These are phyloP conservation scores for Phasia obesa DNA, from an alignment of 2,888 invertebrate genomes.

Conservation along the genomic window DNA sequence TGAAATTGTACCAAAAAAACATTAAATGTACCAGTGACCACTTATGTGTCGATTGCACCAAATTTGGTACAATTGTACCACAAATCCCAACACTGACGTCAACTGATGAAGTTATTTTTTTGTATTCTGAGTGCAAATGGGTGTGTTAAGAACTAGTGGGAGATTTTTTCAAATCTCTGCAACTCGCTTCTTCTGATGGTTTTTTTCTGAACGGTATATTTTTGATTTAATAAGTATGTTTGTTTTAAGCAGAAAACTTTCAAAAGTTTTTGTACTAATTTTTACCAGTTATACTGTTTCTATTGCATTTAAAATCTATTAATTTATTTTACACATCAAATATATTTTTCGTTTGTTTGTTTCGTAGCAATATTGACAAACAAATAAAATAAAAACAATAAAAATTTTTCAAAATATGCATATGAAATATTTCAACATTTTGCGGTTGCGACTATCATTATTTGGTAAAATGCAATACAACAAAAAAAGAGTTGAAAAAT, in stretches of 20 bases:
- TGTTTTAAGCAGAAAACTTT: not conserved
- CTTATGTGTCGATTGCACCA: no score
- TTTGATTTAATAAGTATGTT: not conserved
- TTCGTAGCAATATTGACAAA: conserved; percentile 50
- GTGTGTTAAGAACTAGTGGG: no score
- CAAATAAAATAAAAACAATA: conserved; percentile 13
- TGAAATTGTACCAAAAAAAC: no score
- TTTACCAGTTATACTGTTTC: not conserved
- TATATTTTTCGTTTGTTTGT: conserved; percentile 25
- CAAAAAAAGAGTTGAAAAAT: conserved; percentile 12
- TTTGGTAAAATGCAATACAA: conserved; percentile 45
- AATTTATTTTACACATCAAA: conserved; percentile 9
- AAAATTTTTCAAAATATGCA: not conserved
- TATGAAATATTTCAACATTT: conserved; percentile 57
- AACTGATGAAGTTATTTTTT: no score
- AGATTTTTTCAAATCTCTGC: no score
- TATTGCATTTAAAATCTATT: not conserved
- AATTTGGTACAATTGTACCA: no score
- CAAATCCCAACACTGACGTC: no score
- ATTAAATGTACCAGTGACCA: no score
- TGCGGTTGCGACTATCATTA: conserved; percentile 56
- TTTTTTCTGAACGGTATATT: no score
- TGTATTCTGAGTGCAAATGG: no score
- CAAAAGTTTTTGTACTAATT: not conserved
- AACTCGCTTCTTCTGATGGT: no score